Percentiles rank a stretch among this genome's conserved stretches.
Conservation (phyloP, 2,113 vertebrate genomes). For the Emydura subglobosa region DNA sequence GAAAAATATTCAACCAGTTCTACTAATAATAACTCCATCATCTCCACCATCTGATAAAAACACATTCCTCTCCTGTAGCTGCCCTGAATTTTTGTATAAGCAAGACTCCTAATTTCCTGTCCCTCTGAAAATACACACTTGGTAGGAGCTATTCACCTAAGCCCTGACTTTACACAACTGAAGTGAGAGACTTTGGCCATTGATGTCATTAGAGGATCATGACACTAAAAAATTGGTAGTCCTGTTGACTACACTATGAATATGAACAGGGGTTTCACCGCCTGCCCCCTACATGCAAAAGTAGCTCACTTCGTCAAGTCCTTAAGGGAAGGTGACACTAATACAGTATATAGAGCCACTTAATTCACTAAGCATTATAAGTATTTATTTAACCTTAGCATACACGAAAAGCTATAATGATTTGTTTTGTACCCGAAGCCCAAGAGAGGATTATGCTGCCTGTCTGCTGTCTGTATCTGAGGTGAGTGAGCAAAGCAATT, state of each 20-base stretch:
- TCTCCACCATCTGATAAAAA: background rate
- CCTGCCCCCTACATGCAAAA: background rate
- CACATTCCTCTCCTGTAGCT: background rate
- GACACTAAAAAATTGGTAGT: background rate
- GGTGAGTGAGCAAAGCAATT: slow-evolving; percentile 38
- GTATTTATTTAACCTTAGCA: slow-evolving; percentile 61
- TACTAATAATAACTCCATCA: background rate
- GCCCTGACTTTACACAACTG: background rate
- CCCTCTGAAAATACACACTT: background rate
- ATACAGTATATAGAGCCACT: background rate
- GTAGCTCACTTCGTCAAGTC: slow-evolving; percentile 31
- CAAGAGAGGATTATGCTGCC: slow-evolving; percentile 35
- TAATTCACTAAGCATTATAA: background rate
- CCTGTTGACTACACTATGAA: background rate
- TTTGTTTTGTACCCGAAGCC: slow-evolving; percentile 31
- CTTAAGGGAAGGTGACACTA: slow-evolving; percentile 49
- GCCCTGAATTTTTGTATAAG: background rate
- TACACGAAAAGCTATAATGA: slow-evolving; percentile 33
- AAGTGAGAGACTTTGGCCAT: background rate
- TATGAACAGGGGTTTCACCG: background rate
- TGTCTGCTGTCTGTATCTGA: slow-evolving; percentile 11
- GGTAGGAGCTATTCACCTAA: background rate
- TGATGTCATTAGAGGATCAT: background rate
- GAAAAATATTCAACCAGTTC: background rate
- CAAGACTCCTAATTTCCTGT: background rate